Base-by-base conservation (phyloP, 1,140 invertebrate species). In the Drosophila hydei region DNA sequence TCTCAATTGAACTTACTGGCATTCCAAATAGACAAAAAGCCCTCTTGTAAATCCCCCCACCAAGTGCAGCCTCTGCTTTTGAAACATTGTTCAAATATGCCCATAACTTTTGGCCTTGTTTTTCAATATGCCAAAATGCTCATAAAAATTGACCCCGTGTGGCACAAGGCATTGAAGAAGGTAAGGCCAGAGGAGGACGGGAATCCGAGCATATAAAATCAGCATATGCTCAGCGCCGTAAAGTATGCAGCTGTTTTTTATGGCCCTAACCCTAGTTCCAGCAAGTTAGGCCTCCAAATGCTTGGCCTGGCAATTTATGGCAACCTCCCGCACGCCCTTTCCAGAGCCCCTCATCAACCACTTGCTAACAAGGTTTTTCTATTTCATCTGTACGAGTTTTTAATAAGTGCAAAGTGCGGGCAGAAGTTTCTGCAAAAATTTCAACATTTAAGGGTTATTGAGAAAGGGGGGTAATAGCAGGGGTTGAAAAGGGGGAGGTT, bases 401-500 rank as follows among this genome's bases (percentile, higher is more conserved):
- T 87, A 87, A 87, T 87, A 87, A 87, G 81, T 87, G 83, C 83
- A 87, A 87, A 87, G 81, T 87, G 80, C 81, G 78, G 83, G 60
- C 58, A 61, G 48, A 80, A 79, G 68, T 79, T 33, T 77, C 67
- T 65, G 75, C 58, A 69, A 61, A 59, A 73, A 61, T 60, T 68
- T 63, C 52, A 65, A 67, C 48, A 61, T 77, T 80, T 63, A 74
- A 47, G 52, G 58, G 58, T 51, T 62, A 38, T 42, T 51, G 42
- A 5, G 43, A n/a, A 56, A 60, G 27, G 48, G 48, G 47, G 50
- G 25, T 56, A 68, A 40, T 58, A 65, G 60, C 55, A 54, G 25
- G 52, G 70, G 48, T 54, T 65, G 52, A 58, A 45, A 40, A 40
- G 45, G 9, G 36, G 55, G 40, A 42, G 54, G 56, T 64, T 16